Evolutionary conservation across 1,140 invertebrate genomes (phyloP).

Genomic region (Diorhabda carinulata): DNA sequence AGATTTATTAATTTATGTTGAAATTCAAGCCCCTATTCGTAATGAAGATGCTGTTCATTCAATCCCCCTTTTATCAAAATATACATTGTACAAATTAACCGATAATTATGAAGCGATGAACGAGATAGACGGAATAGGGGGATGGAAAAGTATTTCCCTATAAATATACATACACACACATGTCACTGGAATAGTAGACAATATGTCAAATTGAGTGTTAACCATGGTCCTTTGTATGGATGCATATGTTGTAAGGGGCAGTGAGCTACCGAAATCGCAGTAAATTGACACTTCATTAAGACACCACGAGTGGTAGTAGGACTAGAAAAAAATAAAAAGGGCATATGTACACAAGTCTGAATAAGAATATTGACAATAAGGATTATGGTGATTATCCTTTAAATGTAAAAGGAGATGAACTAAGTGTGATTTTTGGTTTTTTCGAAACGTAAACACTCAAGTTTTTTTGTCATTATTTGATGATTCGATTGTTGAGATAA

Average conservation of each 20-base stretch:
- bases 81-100: conserved; percentile 13
- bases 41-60: no score
- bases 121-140: conserved; percentile 1
- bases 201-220: conserved; percentile 47
- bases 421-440: no score
- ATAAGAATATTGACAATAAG: conserved; percentile 4
- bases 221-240: conserved; percentile 33
- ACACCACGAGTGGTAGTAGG: conserved; percentile 32
- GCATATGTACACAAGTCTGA: conserved; percentile 32
- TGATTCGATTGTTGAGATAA: no score
- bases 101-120: conserved; percentile 16
- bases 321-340: conserved; percentile 11
- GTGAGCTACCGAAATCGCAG: conserved; percentile 21
- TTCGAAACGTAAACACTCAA: no score
- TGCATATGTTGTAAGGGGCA: conserved; percentile 29
- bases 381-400: conserved; percentile 6
- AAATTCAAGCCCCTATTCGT: no score
- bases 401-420: no score
- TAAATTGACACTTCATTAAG: conserved; percentile 43
- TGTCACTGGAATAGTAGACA: conserved; percentile 26
- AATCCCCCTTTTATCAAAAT: no score
- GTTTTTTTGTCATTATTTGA: no score
- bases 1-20: no score
- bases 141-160: conserved; percentile 3
- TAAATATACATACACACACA: conserved; percentile 2